phyloP scores from a whole-genome alignment of 1,140 invertebrate genomes.

The Agraylea sexmaculata region DNA sequence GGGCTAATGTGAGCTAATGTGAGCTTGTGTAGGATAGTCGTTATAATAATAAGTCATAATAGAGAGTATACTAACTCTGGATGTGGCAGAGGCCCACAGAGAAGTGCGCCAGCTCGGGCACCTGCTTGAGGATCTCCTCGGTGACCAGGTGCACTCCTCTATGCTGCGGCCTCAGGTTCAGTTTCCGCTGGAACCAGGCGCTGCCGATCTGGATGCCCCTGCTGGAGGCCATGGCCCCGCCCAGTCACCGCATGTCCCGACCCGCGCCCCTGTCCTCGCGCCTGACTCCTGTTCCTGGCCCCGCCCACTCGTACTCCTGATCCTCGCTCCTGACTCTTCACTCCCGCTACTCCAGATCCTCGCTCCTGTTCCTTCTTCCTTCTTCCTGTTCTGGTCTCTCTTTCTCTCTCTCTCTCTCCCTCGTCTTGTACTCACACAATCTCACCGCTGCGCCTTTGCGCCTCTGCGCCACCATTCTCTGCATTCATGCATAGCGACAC shows the following conservation, averaged over 20 bases:
- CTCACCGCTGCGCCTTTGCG: not conserved
- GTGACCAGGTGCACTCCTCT: constrained; percentile 90
- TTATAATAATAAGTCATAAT: constrained; percentile 7
- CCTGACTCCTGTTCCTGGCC: constrained; percentile 22
- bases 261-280: constrained; percentile 17
- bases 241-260: no score
- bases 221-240: constrained; percentile 81
- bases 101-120: constrained; percentile 86
- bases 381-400: not conserved
- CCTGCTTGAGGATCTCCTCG: constrained; percentile 85
- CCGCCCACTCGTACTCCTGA: not conserved
- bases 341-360: not conserved
- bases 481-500: no score
- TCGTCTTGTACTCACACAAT: constrained; percentile 3
- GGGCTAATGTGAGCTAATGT: constrained; percentile 6
- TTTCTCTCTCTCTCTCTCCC: constrained; percentile 1
- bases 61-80: constrained; percentile 66
- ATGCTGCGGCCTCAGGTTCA: constrained; percentile 87
- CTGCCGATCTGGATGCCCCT: constrained; percentile 83
- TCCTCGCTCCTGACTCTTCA: not conserved
- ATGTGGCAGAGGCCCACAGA: constrained; percentile 89
- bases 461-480: no score
- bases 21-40: not conserved
- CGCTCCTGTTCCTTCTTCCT: not conserved
- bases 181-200: constrained; percentile 93